Percentiles rank a stretch among this genome's conserved stretches.
Evolutionary conservation across 1,140 invertebrate species (phyloP).

Genomic region (Bombus soroeensis): DNA sequence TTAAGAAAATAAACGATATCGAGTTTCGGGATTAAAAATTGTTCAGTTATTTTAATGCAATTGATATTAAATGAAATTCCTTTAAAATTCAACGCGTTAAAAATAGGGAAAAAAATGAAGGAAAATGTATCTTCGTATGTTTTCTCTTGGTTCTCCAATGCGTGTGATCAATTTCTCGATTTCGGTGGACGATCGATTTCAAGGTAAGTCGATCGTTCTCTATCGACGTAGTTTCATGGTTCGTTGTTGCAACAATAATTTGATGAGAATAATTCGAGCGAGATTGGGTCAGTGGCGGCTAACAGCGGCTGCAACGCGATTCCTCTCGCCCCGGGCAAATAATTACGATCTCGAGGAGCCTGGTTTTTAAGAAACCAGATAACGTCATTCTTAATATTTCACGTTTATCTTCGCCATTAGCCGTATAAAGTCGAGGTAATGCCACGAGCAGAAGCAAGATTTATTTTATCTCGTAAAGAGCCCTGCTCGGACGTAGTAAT

Average conservation of each 20-base stretch:
- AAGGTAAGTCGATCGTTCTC: no score
- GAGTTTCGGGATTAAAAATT: neutral
- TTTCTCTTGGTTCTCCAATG: no score
- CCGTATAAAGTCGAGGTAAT: constrained; percentile 1
- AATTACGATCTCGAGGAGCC: neutral
- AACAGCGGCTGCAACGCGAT: no score
- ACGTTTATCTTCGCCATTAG: constrained; percentile 15
- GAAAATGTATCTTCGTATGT: no score
- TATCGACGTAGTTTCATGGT: neutral
- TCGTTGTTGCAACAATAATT: neutral
- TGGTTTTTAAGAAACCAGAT: neutral
- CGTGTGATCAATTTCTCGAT: no score
- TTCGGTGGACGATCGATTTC: no score
- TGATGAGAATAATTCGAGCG: neutral
- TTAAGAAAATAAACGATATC: neutral
- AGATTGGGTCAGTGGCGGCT: neutral
- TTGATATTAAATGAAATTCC: neutral
- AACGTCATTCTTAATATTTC: constrained; percentile 25
- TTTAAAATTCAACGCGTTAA: neutral
- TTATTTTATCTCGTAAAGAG: constrained; percentile 20
- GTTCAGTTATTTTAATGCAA: neutral
- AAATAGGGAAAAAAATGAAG: no score
- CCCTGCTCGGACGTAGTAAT: neutral
- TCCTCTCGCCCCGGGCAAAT: neutral
- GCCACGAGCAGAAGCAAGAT: neutral